Evolutionary conservation across 30 jellyfish, hydroid and myxozoan species (phyloP), one percentile per base, ranked within the genome.

Genomic region (Pelagia noctiluca): DNA sequence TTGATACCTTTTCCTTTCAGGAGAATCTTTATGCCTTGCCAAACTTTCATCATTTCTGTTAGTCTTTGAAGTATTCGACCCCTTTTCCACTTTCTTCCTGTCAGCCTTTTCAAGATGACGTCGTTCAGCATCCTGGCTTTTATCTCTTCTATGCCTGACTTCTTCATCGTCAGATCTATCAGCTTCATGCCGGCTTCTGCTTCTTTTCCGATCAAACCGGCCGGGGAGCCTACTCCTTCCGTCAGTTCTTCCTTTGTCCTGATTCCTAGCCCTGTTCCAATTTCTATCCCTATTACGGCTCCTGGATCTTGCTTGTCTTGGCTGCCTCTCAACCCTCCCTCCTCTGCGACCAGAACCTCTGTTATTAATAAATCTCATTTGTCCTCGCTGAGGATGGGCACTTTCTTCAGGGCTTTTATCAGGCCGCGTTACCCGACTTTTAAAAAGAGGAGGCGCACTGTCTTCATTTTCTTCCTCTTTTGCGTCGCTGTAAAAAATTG

Each of bases 181-280:
- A 7, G 67, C 28, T 37, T 70, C 71, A 5, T 82, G 86, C 65
- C 67, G 74, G 74, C 92, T 82, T 28, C 92, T 61, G 74, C 92
- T 82, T 82, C 92, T 68, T 1, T 36, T 65, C 29, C 92, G 57
- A 31, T 82, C 85, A 82, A 68, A 82, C 18, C 86, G 82, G 21
- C 86, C 92, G 33, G 86, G 92, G 24, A 82, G 82, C 32, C 92
- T 69, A 7, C 32, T 30, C 26, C 86, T 75, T 25, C 62, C 28
- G 33, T 49, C 78, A 78, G 35, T 29, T 21, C 30, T 82, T 62
- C 12, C 71, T 63, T 30, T 78, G 65, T 63, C 46, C 62, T 29
- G 70, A 16, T 60, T 33, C 50, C 75, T 63, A 18, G 8, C 25
- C 22, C 68, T 52, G 31, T 3, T 60, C 23, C 79, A 1, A 0